Evolutionary conservation across 2,888 invertebrate species (phyloP).

Genomic region (Cephus pygmeus): DNA sequence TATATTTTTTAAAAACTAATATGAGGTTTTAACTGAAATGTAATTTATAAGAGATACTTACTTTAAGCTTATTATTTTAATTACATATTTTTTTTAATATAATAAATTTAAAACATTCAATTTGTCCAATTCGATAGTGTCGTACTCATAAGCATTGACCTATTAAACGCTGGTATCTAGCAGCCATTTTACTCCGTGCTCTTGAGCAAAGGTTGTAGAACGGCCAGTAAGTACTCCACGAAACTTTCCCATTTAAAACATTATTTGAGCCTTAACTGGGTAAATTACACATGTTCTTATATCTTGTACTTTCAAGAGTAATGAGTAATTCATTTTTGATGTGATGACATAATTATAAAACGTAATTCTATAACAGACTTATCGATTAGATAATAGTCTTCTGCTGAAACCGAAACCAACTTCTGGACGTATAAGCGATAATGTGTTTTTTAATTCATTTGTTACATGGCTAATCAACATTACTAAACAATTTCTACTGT

Average conservation of each 20-base stretch:
- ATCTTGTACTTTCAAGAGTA: not conserved
- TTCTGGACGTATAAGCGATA: not conserved
- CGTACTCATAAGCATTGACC: not conserved
- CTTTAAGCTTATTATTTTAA: not conserved
- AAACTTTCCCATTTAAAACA: not conserved
- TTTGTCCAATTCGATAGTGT: not conserved
- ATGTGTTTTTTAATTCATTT: not conserved
- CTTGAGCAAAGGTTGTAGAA: not conserved
- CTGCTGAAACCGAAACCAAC: not conserved
- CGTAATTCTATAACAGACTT: not conserved
- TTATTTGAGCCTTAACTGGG: not conserved
- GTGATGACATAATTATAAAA: not conserved
- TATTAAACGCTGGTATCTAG: not conserved
- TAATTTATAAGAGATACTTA: not conserved
- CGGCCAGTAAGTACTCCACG: not conserved
- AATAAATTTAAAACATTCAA: not conserved
- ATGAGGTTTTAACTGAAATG: not conserved
- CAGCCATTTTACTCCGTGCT: constrained; percentile 1
- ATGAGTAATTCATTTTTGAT: not conserved
- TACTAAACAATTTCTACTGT: not conserved
- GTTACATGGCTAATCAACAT: not conserved
- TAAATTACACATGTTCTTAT: not conserved
- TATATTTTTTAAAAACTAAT: not conserved
- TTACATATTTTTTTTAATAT: not conserved
- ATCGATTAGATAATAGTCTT: constrained; percentile 6